phyloP scores from a whole-genome alignment of 2,888 invertebrate species.

The Exocentrus adspersus region DNA sequence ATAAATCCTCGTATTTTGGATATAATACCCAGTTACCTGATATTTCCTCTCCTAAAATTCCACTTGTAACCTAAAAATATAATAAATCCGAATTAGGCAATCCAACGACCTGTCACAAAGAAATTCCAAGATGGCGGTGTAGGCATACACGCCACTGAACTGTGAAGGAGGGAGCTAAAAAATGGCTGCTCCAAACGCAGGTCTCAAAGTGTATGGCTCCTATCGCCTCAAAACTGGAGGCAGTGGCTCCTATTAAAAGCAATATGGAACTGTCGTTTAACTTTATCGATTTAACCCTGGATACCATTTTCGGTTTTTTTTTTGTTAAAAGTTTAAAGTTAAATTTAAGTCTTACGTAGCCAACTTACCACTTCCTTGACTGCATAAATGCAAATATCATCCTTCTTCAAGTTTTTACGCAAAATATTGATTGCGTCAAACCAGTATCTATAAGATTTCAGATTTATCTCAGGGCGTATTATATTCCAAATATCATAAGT shows the following conservation, averaged over 20 bases:
- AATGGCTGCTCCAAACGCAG: too few relatives aligned
- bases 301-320: too few relatives aligned
- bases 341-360: too few relatives aligned
- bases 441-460: slow-evolving; percentile 60
- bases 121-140: too few relatives aligned
- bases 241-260: too few relatives aligned
- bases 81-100: not conserved
- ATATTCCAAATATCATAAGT: slow-evolving; percentile 62
- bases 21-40: slow-evolving; percentile 54
- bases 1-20: slow-evolving; percentile 55
- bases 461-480: slow-evolving; percentile 48
- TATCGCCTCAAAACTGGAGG: too few relatives aligned
- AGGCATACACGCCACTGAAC: too few relatives aligned
- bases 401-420: slow-evolving; percentile 57
- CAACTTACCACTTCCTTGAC: slow-evolving; percentile 63
- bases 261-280: too few relatives aligned
- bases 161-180: too few relatives aligned
- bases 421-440: slow-evolving; percentile 60
- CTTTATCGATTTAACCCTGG: too few relatives aligned
- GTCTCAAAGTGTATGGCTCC: too few relatives aligned
- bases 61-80: slow-evolving; percentile 41
- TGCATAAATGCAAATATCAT: slow-evolving; percentile 65
- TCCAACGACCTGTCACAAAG: not conserved
- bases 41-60: slow-evolving; percentile 34
- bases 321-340: too few relatives aligned